These are phyloP conservation scores for Ephydatia muelleri DNA, from an alignment of 37 sponge, comb jelly and placozoan species.

Conservation along the genomic window DNA sequence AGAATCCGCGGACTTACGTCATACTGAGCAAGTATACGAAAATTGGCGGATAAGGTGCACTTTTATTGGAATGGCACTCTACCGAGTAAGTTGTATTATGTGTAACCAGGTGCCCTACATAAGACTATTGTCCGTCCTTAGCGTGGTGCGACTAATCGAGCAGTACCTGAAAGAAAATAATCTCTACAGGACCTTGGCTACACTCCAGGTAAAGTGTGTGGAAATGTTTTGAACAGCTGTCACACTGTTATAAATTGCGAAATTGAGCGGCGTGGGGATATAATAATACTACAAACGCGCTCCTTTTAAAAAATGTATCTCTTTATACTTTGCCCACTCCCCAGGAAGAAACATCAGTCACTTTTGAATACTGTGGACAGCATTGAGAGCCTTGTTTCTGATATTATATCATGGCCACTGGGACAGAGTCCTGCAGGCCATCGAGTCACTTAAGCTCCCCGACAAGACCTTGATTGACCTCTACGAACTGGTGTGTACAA, in stretches of 20 bases:
- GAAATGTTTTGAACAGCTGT: neutral
- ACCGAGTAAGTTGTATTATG: constrained; percentile 72
- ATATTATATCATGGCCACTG: constrained; percentile 98
- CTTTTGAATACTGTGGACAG: constrained; percentile 98
- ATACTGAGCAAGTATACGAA: too few species aligned
- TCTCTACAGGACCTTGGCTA: constrained; percentile 83
- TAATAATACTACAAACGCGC: neutral
- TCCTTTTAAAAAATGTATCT: neutral
- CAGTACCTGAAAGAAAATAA: constrained; percentile 98
- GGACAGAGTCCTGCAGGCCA: constrained; percentile 94
- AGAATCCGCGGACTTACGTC: too few species aligned
- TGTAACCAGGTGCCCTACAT: neutral
- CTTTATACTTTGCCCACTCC: neutral
- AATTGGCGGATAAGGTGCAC: constrained; percentile 1
- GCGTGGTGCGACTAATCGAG: constrained; percentile 89
- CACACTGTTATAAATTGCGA: too few species aligned
- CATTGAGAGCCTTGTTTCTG: constrained; percentile 94
- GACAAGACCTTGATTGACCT: constrained; percentile 93
- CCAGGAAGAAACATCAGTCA: constrained; percentile 84
- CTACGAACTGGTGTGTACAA: constrained; percentile 90
- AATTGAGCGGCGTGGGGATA: too few species aligned
- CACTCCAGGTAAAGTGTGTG: constrained; percentile 63
- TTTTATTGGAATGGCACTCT: constrained; percentile 56
- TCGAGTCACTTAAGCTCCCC: constrained; percentile 94
- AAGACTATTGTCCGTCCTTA: constrained; percentile 1